phyloP scores from a whole-genome alignment of 2,113 vertebrate genomes.

The Murina feae region DNA sequence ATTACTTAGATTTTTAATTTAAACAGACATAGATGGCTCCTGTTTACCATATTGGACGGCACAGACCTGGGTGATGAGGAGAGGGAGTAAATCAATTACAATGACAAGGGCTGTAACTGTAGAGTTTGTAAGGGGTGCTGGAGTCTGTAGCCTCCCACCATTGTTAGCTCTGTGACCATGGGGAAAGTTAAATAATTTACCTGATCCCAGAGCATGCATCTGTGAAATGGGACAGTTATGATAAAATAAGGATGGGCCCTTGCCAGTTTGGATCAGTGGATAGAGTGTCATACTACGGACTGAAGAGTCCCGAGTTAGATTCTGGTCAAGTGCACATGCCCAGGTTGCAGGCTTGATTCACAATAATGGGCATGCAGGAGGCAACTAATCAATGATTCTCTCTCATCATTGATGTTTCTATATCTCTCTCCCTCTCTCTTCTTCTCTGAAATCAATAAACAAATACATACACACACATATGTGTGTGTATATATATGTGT shows the following conservation, averaged over 20 bases:
- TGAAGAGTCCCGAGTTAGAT: too few species aligned
- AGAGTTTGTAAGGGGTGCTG: neutral
- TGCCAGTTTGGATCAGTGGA: too few species aligned
- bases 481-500: too few species aligned
- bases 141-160: neutral
- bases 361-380: too few species aligned
- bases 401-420: too few species aligned
- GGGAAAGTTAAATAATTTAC: neutral
- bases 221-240: neutral
- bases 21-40: neutral
- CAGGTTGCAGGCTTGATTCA: too few species aligned
- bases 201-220: neutral
- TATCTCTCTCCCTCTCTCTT: too few species aligned
- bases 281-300: too few species aligned
- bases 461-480: too few species aligned
- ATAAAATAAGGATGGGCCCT: neutral
- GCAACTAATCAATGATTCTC: too few species aligned
- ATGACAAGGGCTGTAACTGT: neutral
- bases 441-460: too few species aligned
- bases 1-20: neutral
- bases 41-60: accelerated
- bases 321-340: too few species aligned
- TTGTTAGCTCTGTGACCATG: neutral
- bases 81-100: accelerated
- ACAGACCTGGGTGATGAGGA: neutral